Evolutionary conservation across 2,797 vertebrate genomes (phyloP), one percentile per base, ranked within the genome.

Genomic region (Lithobates pipiens): DNA sequence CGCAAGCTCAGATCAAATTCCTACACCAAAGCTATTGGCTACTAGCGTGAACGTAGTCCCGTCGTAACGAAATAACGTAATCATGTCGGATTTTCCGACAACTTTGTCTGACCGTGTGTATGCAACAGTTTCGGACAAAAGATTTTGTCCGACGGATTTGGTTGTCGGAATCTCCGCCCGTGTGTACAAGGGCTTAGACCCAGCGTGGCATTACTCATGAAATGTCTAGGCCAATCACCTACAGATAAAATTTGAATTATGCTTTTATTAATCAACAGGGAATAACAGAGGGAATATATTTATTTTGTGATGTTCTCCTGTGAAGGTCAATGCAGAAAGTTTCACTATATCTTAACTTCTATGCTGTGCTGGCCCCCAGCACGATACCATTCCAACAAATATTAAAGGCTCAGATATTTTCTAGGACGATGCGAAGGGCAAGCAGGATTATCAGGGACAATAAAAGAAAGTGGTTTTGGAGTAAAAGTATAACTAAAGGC

Each of bases 391-490:
- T 78, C 46, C 39, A 82, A 46, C 39, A 67, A 72, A 77, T 57
- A 82, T 74, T 75, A 78, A 74, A 78, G 80, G 80, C 80, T 86
- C 32, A 74, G 69, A 68, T 36, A 82, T 72, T 86, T 72, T 86
- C 32, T 86, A 71, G 80, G 85, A 83, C 80, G 74, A 32, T 74
- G 68, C 18, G 68, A 83, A 86, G 80, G 80, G 44, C 57, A 83
- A 77, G 83, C 44, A 11, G 83, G 75, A 79, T 78, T 86, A 72
- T 10, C 61, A 42, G 61, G 77, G 80, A 67, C 50, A 44, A 74
- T 44, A 77, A 82, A 68, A 54, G 10, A 42, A 72, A 39, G 23
- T 44, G 36, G 1, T 44, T 25, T 44, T 10, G 8, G 39, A 21
- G 69, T 5, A 23, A 46, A 46, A 46, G 18, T 63, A 9, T n/a